Conservation (phyloP, 2,888 invertebrate species). For the Sussaba pulchella region DNA sequence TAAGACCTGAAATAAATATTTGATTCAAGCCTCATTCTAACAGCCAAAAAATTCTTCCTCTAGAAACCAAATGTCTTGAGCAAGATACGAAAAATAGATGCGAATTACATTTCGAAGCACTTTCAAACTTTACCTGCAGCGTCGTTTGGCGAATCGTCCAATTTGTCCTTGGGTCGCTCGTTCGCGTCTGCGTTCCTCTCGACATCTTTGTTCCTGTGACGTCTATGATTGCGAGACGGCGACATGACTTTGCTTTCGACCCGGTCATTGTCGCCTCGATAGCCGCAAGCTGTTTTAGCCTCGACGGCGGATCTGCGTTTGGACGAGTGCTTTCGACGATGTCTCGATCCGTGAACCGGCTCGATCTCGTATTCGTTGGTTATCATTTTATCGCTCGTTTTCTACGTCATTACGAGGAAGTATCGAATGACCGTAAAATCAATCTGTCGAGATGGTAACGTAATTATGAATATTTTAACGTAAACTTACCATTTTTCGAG, state of each 20-base stretch:
- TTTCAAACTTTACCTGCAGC: conserved; percentile 69
- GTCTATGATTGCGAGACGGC: conserved; percentile 69
- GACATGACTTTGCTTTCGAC: conserved; percentile 62
- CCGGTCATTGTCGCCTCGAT: conserved; percentile 51
- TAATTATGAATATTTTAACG: not conserved
- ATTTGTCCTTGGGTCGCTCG: conserved; percentile 63
- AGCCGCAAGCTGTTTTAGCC: conserved; percentile 44
- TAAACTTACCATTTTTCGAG: conserved; percentile 63
- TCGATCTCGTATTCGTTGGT: conserved; percentile 70
- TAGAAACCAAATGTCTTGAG: not conserved
- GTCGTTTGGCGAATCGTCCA: conserved; percentile 61
- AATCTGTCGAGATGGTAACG: not conserved
- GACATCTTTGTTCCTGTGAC: conserved; percentile 71
- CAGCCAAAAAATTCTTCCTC: conserved; percentile 14
- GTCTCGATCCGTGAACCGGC: conserved; percentile 70
- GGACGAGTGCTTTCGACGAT: conserved; percentile 72
- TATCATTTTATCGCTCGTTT: conserved; percentile 65
- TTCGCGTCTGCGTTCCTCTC: conserved; percentile 72
- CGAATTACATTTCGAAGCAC: no score
- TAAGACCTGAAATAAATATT: conserved; percentile 60
- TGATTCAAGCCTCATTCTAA: no score
- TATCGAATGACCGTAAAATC: conserved; percentile 3
- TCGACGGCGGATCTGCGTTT: conserved; percentile 66
- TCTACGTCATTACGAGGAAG: conserved; percentile 61
- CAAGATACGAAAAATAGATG: no score